Evolutionary conservation across 2,888 invertebrate genomes (phyloP).

Genomic region (Fabriciana adippe): DNA sequence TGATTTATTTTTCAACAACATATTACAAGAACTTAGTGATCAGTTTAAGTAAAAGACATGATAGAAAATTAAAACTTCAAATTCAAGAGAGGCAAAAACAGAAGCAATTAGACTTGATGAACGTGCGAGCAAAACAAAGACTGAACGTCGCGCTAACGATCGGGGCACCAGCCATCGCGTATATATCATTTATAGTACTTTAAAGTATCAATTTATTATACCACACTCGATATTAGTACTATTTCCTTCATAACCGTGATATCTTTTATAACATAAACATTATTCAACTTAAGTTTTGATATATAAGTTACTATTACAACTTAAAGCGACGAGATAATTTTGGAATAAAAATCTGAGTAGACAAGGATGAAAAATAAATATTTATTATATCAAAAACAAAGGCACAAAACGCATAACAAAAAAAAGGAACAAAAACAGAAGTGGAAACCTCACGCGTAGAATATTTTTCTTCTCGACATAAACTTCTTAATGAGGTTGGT

Average conservation of each 20-base stretch:
- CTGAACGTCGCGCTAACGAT: constrained; percentile 68
- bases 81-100: constrained; percentile 24
- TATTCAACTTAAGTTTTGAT: no score
- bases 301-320: no score
- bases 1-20: not conserved
- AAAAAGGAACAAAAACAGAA: constrained; percentile 50
- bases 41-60: constrained; percentile 1
- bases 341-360: constrained; percentile 28
- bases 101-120: constrained; percentile 73
- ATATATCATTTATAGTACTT: constrained; percentile 29
- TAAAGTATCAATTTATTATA: constrained; percentile 18
- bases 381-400: constrained; percentile 53
- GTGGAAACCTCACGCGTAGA: constrained; percentile 56
- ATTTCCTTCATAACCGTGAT: not conserved
- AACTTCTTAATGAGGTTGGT: constrained; percentile 76
- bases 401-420: constrained; percentile 47
- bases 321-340: constrained; percentile 22
- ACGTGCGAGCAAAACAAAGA: constrained; percentile 67
- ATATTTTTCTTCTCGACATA: constrained; percentile 68
- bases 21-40: not conserved
- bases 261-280: no score
- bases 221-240: constrained; percentile 1
- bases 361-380: constrained; percentile 33
- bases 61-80: constrained; percentile 23
- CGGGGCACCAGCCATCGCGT: constrained; percentile 39